Conservation (phyloP, 2,113 vertebrate genomes). For the Embiotoca jacksoni region DNA sequence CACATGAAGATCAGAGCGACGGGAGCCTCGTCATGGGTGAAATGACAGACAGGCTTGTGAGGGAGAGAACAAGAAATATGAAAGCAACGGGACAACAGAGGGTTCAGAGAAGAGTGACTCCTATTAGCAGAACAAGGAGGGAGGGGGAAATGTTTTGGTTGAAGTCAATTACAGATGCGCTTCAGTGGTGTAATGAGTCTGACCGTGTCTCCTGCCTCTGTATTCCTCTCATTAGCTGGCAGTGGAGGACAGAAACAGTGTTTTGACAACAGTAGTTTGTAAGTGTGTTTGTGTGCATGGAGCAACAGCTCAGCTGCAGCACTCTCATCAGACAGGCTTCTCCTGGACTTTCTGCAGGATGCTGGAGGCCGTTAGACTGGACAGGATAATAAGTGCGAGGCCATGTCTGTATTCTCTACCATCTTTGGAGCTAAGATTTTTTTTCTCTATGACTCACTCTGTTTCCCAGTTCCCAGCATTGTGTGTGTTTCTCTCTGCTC, state of each 20-base stretch:
- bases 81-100: conserved; percentile 46
- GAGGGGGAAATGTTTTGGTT: conserved; percentile 55
- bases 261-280: conserved; percentile 60
- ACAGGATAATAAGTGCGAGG: conserved; percentile 46
- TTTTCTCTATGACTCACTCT: conserved; percentile 31
- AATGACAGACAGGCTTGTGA: conserved; percentile 42
- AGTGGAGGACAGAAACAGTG: conserved; percentile 43
- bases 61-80: conserved; percentile 19
- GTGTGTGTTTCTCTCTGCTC: conserved; percentile 25
- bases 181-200: conserved; percentile 55
- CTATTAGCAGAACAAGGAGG: conserved; percentile 23
- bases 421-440: conserved; percentile 4
- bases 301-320: conserved; percentile 3
- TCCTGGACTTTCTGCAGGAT: conserved; percentile 21
- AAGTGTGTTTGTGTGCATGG: conserved; percentile 6
- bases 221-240: conserved; percentile 66
- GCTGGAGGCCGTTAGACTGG: conserved; percentile 16
- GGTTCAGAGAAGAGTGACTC: conserved; percentile 36
- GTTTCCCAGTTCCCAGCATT: conserved; percentile 20
- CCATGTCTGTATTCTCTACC: conserved; percentile 24
- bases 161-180: conserved; percentile 60
- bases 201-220: conserved; percentile 44
- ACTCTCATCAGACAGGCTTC: not conserved
- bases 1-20: conserved; percentile 44
- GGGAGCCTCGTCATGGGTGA: conserved; percentile 28